Evolutionary conservation across 2,113 vertebrate genomes (phyloP), one percentile per base, ranked within the genome.

Genomic region (Cichladusa arquata): DNA sequence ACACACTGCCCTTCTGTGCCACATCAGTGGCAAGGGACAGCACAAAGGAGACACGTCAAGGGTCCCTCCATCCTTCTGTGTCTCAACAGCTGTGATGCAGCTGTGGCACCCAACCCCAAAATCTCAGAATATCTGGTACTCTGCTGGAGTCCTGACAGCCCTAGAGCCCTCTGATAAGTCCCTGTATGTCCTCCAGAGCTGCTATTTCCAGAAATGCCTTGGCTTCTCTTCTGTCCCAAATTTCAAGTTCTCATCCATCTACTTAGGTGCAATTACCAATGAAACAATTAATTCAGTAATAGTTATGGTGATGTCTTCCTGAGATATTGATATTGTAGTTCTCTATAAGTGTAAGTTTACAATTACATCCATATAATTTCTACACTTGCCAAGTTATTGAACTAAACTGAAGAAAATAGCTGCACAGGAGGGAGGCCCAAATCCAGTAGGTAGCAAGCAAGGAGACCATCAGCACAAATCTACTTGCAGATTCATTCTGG

Each of bases 151-250:
- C 18, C 53, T 86, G 31, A 77, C 48, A 72, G 2, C 13, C 12
- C 14, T 9, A 18, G 42, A 69, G 40, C 22, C 25, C n/a, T 61
- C 31, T 65, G 15, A 33, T 80, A 23, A 0, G 0, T 70, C 67
- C n/a, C 33, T 44, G 5, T 42, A 5, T 31, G 15, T 45, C 23
- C 42, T 86, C 9, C 56, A 36, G 31, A 69, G 29, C 57, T 82
- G 31, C n/a, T 73, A 14, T 22, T 86, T 86, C 73, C 64, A 91
- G 25, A 33, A 64, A 12, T 76, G 45, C 22, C 24, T 67, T 86
- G 48, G 8, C 34, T 90, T 90, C 28, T 18, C 8, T 92, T 88
- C 62, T 87, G 64, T 40, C 51, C 11, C 33, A 19, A 56, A 88
- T 82, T 61, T 91, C 23, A 71, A 19, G 13, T 86, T 95, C 54